A percentile compares a stretch with the other conserved stretches of the same genome.
Evolutionary conservation across 2,797 vertebrate genomes (phyloP).

Genomic region (Chelon labrosus): DNA sequence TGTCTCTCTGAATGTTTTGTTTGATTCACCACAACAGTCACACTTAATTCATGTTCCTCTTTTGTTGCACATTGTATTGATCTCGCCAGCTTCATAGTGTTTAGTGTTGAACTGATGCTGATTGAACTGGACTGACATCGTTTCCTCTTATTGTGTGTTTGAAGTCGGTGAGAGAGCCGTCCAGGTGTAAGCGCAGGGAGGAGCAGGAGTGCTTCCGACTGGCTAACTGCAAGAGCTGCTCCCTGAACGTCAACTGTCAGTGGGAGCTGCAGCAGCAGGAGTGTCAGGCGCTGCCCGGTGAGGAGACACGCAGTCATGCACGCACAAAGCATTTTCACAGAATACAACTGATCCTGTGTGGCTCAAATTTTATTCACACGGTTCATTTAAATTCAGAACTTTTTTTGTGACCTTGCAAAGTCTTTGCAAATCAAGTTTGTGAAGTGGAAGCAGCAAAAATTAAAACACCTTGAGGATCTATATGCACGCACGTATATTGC

Average conservation of each 20-base stretch:
- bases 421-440: slow-evolving; percentile 8
- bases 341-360: neutral
- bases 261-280: slow-evolving; percentile 95
- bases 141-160: slow-evolving; percentile 25
- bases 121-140: neutral
- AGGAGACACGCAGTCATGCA: slow-evolving; percentile 42
- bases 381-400: slow-evolving; percentile 9
- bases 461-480: too few relatives aligned
- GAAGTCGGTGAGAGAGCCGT: slow-evolving; percentile 91
- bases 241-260: slow-evolving; percentile 92
- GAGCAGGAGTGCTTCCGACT: slow-evolving; percentile 95
- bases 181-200: slow-evolving; percentile 91
- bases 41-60: slow-evolving; percentile 21
- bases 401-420: neutral
- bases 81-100: slow-evolving; percentile 24
- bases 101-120: neutral
- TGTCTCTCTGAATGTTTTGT: slow-evolving; percentile 29
- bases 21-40: slow-evolving; percentile 12
- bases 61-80: slow-evolving; percentile 25
- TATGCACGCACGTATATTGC: neutral
- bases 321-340: neutral
- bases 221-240: slow-evolving; percentile 95
- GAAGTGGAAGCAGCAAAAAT: slow-evolving; percentile 9
- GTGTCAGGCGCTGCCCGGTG: slow-evolving; percentile 93
- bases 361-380: slow-evolving; percentile 8